These are phyloP conservation scores for Macroramphosus scolopax DNA, from an alignment of 2,797 vertebrate genomes.

Conservation along the genomic window DNA sequence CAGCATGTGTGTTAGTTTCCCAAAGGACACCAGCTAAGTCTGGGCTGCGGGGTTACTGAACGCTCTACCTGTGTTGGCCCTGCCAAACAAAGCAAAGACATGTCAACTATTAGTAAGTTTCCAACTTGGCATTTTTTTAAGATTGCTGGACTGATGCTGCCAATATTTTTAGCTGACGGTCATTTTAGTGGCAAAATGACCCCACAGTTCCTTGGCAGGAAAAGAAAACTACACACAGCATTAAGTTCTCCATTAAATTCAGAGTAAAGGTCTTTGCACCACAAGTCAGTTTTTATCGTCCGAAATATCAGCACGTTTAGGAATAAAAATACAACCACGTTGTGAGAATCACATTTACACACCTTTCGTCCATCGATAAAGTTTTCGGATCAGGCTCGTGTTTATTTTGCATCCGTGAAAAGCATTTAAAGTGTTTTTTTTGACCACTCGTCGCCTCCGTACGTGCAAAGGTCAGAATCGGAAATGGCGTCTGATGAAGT, in stretches of 20 bases:
- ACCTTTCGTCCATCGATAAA: too few relatives aligned
- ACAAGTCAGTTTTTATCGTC: too few relatives aligned
- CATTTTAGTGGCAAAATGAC: constrained; percentile 17
- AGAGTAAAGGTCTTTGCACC: too few relatives aligned
- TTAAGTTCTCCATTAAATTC: constrained; percentile 7
- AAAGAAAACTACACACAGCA: constrained; percentile 18
- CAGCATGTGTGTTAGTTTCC: constrained; percentile 55
- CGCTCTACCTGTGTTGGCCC: constrained; percentile 69
- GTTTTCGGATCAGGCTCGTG: too few relatives aligned
- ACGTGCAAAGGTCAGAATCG: too few relatives aligned
- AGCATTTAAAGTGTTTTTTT: too few relatives aligned
- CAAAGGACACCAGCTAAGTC: constrained; percentile 62
- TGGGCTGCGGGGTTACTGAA: constrained; percentile 58
- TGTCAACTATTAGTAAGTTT: constrained; percentile 46
- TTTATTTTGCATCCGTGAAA: too few relatives aligned
- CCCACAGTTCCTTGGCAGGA: constrained; percentile 11
- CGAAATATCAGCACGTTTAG: too few relatives aligned
- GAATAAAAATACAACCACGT: too few relatives aligned
- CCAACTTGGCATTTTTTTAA: constrained; percentile 6
- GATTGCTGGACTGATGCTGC: not conserved
- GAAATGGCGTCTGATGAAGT: too few relatives aligned
- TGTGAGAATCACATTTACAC: too few relatives aligned
- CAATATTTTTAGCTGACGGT: constrained; percentile 19
- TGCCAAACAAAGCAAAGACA: constrained; percentile 77
- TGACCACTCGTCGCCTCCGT: too few relatives aligned